These are phyloP conservation scores for Leptodactylus fallax DNA, from an alignment of 2,797 vertebrate species.

Conservation along the genomic window DNA sequence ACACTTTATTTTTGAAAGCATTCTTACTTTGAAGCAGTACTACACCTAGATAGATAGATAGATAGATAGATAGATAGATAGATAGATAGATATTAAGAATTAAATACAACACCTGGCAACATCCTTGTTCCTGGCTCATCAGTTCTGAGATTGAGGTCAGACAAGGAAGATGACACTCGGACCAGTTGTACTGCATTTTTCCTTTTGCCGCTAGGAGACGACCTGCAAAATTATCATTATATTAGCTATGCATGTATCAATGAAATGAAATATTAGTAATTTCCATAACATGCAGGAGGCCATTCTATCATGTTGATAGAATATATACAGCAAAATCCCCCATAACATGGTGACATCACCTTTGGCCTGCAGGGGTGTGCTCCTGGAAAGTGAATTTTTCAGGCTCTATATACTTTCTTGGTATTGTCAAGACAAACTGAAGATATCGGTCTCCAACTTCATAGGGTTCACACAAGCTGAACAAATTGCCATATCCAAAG, in stretches of 20 bases:
- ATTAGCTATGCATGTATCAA: background rate
- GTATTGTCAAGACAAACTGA: slow-evolving; percentile 78
- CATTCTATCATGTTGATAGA: background rate
- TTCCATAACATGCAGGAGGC: background rate
- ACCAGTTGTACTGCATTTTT: slow-evolving; percentile 46
- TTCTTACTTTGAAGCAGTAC: too few species aligned
- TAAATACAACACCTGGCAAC: slow-evolving; percentile 25
- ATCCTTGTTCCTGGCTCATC: slow-evolving; percentile 63
- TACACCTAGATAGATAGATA: too few species aligned
- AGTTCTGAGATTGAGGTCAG: background rate
- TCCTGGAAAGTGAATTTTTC: slow-evolving; percentile 84
- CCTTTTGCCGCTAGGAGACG: slow-evolving; percentile 67
- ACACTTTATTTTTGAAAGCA: too few species aligned
- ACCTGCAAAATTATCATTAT: slow-evolving; percentile 63
- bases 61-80: too few species aligned
- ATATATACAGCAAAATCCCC: background rate
- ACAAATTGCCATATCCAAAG: slow-evolving; percentile 79
- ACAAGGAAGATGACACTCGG: slow-evolving; percentile 23
- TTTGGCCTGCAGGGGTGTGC: slow-evolving; percentile 69
- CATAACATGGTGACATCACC: slow-evolving; percentile 68
- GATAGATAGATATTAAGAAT: too few species aligned
- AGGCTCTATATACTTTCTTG: slow-evolving; percentile 67
- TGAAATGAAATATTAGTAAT: background rate
- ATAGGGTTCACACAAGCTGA: slow-evolving; percentile 81
- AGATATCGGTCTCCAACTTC: slow-evolving; percentile 86